Percentiles rank a stretch among this genome's conserved stretches.
Conservation (phyloP, 2,888 invertebrate species). For the Hofmannophila pseudospretella region DNA sequence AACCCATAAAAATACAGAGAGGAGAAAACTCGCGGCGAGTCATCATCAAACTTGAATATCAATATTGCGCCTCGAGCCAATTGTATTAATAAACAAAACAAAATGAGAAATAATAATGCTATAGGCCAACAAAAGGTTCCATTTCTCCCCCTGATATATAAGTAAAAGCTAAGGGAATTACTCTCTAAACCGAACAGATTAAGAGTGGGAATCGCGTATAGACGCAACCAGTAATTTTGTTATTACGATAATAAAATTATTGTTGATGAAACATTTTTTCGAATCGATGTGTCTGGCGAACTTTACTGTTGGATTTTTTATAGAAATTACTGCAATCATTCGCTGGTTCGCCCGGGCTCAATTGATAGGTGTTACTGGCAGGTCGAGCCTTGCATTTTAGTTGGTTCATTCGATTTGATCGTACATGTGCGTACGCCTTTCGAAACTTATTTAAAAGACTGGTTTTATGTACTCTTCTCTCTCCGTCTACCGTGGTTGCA, state of each 20-base stretch:
- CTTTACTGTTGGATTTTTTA: constrained; percentile 72
- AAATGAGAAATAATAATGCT: constrained; percentile 79
- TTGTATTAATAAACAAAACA: constrained; percentile 79
- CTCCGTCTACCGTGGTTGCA: background rate
- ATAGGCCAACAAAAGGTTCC: constrained; percentile 78
- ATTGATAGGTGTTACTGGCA: constrained; percentile 63
- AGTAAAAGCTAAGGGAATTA: constrained; percentile 50
- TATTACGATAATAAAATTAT: constrained; percentile 78
- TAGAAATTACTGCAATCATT: constrained; percentile 74
- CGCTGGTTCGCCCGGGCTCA: constrained; percentile 49
- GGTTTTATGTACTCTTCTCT: background rate
- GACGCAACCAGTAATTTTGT: constrained; percentile 72
- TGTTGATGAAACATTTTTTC: constrained; percentile 77
- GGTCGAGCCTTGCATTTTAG: constrained; percentile 33
- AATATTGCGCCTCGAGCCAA: constrained; percentile 78
- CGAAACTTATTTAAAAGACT: constrained; percentile 1
- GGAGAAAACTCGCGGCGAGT: constrained; percentile 64
- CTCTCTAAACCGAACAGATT: constrained; percentile 48
- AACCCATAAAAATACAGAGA: constrained; percentile 67
- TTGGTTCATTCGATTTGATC: constrained; percentile 32
- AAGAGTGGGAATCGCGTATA: constrained; percentile 62
- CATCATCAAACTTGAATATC: constrained; percentile 78
- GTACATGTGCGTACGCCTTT: constrained; percentile 18
- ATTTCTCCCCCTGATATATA: constrained; percentile 73
- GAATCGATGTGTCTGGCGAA: constrained; percentile 73